A percentile compares a stretch with the other conserved stretches of the same genome.
Conservation (phyloP, 2,113 vertebrate species). For the Psephotus haematonotus region DNA sequence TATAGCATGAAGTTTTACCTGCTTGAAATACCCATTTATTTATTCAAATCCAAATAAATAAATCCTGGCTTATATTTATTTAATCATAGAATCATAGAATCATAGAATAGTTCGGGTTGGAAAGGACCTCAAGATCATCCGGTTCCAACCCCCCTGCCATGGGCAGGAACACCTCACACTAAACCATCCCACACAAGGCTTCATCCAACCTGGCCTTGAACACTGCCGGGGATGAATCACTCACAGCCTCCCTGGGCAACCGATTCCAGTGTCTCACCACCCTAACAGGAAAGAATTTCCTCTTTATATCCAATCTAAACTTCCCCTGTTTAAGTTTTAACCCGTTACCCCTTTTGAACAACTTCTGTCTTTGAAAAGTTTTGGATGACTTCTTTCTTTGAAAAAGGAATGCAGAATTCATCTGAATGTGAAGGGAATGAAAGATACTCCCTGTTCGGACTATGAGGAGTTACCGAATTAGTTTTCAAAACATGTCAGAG, state of each 20-base stretch:
- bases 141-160: no score
- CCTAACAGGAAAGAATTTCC: no score
- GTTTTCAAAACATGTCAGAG: neutral
- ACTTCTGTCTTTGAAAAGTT: neutral
- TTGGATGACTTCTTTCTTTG: neutral
- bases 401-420: neutral
- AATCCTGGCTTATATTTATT: neutral
- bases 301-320: no score
- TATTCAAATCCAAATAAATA: neutral
- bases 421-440: neutral
- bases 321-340: no score
- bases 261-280: no score
- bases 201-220: no score
- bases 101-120: no score
- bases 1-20: neutral
- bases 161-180: no score
- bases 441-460: neutral
- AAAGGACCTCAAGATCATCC: no score
- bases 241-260: no score
- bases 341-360: neutral
- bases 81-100: neutral
- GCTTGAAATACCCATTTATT: neutral
- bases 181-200: no score
- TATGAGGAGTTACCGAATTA: neutral
- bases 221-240: no score